phyloP scores from a whole-genome alignment of 2,113 vertebrate species.

The Nansenia antarctica region DNA sequence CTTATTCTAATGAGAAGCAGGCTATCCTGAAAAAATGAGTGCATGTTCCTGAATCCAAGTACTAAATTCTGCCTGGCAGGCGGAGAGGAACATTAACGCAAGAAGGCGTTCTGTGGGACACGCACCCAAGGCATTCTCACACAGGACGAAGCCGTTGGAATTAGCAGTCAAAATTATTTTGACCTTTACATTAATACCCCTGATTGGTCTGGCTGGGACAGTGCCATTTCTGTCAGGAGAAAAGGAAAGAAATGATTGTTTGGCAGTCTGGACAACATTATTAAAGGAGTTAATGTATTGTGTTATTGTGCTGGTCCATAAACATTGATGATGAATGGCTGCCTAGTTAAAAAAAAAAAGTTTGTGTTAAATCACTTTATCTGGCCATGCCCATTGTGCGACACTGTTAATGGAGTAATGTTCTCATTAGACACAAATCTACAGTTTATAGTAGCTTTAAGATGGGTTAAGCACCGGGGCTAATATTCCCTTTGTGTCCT shows the following conservation, averaged over 20 bases:
- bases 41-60: neutral
- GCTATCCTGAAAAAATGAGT: slow-evolving; percentile 3
- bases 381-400: slow-evolving; percentile 10
- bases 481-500: slow-evolving; percentile 25
- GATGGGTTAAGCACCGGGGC: slow-evolving; percentile 10
- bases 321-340: slow-evolving; percentile 35
- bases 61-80: neutral
- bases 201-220: neutral
- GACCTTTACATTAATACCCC: slow-evolving; percentile 25
- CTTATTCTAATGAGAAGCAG: slow-evolving; percentile 34
- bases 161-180: slow-evolving; percentile 22
- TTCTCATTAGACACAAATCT: slow-evolving; percentile 35
- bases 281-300: slow-evolving; percentile 41
- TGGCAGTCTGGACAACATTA: slow-evolving; percentile 23
- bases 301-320: slow-evolving; percentile 31
- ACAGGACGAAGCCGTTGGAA: neutral
- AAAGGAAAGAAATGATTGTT: slow-evolving; percentile 9
- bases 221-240: slow-evolving; percentile 6
- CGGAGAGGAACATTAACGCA: neutral
- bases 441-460: slow-evolving; percentile 14
- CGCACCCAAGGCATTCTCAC: neutral
- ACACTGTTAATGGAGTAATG: slow-evolving; percentile 20
- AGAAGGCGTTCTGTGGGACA: neutral
- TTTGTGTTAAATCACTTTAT: slow-evolving; percentile 30
- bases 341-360: slow-evolving; percentile 9